A percentile compares a stretch with the other conserved stretches of the same genome.
These are phyloP conservation scores for Onychomys leucogaster DNA, from an alignment of 2,797 vertebrate species.

Conservation along the genomic window DNA sequence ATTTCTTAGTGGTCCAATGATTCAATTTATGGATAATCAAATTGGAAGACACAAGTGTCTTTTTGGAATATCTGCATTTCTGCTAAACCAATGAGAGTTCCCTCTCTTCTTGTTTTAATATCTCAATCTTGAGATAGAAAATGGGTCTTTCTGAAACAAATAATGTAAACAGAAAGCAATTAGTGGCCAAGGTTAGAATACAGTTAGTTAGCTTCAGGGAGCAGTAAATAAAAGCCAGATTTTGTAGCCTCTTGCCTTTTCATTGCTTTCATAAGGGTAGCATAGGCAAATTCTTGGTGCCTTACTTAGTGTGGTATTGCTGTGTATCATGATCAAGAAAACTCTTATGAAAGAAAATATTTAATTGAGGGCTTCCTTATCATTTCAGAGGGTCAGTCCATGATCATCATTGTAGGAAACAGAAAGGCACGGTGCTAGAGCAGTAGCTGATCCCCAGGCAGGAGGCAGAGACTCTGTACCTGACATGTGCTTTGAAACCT, in stretches of 20 bases:
- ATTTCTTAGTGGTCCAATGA: neutral
- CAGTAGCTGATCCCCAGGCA: neutral
- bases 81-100: neutral
- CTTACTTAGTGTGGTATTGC: neutral
- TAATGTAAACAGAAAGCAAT: neutral
- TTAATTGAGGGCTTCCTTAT: neutral
- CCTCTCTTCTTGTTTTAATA: neutral
- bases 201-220: neutral
- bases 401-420: neutral
- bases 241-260: neutral
- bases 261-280: neutral
- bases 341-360: neutral
- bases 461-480: neutral
- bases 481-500: neutral
- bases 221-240: neutral
- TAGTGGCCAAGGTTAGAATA: neutral
- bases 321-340: neutral
- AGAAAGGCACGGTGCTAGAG: neutral
- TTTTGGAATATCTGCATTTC: neutral
- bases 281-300: neutral
- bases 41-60: neutral
- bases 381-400: neutral
- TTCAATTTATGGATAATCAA: neutral
- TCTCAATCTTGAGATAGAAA: neutral
- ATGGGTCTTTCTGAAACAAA: neutral